Percentiles rank a stretch among this genome's conserved stretches.
phyloP scores from a whole-genome alignment of 2,113 vertebrate genomes.

The Platysternon megacephalum region DNA sequence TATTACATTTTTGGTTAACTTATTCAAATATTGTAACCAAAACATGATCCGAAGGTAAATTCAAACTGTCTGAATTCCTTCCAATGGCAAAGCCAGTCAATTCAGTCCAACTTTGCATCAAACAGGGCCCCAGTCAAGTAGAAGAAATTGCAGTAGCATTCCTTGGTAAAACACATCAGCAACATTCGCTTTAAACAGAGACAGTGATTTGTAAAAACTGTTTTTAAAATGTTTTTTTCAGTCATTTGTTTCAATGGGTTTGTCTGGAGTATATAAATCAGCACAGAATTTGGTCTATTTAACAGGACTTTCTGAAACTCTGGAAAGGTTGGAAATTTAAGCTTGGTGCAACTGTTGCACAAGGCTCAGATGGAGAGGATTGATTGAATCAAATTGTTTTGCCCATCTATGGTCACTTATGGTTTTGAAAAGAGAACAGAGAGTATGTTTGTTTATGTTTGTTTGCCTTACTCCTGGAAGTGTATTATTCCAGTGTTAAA shows the following conservation, averaged over 20 bases:
- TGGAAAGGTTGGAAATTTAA: background rate
- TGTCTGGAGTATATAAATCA: background rate
- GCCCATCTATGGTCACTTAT: background rate
- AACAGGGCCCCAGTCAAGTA: background rate
- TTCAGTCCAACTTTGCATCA: background rate
- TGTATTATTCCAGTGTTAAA: constrained; percentile 17
- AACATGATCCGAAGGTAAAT: background rate
- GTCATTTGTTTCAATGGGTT: background rate
- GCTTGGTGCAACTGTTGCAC: background rate
- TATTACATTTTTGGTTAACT: background rate
- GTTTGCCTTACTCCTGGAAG: background rate
- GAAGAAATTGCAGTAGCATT: background rate
- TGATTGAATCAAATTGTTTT: background rate
- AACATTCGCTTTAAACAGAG: background rate
- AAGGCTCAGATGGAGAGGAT: background rate
- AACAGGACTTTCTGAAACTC: background rate
- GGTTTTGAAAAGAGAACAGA: constrained; percentile 6
- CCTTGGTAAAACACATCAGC: background rate
- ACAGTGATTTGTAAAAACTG: background rate
- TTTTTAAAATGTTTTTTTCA: background rate
- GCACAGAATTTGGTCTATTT: background rate
- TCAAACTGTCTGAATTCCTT: background rate
- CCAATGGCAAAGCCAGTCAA: background rate
- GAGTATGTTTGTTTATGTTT: background rate
- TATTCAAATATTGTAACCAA: background rate